Evolutionary conservation across 30 jellyfish, hydroid and myxozoan genomes (phyloP).

Genomic region (Clytia hemisphaerica): DNA sequence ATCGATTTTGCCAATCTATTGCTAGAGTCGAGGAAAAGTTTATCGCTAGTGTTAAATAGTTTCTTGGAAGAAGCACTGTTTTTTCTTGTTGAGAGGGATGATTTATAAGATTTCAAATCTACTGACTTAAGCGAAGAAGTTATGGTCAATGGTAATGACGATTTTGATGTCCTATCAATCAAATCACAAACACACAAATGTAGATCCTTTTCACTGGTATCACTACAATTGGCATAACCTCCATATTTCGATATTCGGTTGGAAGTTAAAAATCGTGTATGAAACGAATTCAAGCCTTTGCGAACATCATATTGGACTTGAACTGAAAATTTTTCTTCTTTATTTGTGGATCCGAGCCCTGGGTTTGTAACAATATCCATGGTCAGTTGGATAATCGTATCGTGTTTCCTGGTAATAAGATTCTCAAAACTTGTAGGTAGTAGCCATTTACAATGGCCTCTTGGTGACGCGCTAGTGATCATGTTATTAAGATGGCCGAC

Average conservation of each 20-base stretch:
- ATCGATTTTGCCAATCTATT: no score
- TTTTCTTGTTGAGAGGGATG: no score
- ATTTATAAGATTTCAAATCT: no score
- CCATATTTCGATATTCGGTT: conserved; percentile 82
- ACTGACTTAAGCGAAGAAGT: no score
- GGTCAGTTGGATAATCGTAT: conserved; percentile 36
- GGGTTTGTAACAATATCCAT: conserved; percentile 50
- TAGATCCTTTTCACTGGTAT: no score
- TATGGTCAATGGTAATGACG: no score
- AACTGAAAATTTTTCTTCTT: conserved; percentile 55
- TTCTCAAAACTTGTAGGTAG: conserved; percentile 41
- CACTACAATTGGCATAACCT: conserved; percentile 62
- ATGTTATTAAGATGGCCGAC: conserved; percentile 76
- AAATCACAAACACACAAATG: no score
- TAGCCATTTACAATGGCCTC: conserved; percentile 42
- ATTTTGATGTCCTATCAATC: no score
- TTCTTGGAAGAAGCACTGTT: no score
- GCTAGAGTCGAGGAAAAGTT: no score
- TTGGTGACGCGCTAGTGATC: conserved; percentile 9
- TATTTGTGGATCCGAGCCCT: conserved; percentile 57
- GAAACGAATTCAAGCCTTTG: conserved; percentile 1
- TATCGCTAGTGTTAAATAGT: no score
- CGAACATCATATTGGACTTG: conserved; percentile 47
- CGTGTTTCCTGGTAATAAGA: conserved; percentile 53
- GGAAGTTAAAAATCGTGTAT: conserved; percentile 44